Conservation (phyloP, 1,140 invertebrate species). For the Drosophila albomicans region DNA sequence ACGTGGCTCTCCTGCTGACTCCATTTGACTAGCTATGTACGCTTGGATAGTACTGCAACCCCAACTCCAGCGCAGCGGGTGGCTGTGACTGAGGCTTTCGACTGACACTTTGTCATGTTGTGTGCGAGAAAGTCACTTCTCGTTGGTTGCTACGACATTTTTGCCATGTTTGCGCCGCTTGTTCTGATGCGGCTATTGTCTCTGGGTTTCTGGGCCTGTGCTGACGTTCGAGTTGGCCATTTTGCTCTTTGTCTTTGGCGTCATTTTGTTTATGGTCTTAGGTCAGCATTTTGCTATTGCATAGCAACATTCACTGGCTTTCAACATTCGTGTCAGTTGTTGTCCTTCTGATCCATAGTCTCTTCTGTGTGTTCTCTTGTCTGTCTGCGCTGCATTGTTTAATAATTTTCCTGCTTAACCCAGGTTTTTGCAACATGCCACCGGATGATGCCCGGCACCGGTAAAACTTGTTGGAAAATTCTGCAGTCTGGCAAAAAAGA, state of each 20-base stretch:
- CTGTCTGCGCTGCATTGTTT: conserved; percentile 62
- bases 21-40: conserved; percentile 16
- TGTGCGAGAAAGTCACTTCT: conserved; percentile 4
- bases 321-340: conserved; percentile 47
- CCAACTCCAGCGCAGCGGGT: background rate
- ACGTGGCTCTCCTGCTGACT: conserved; percentile 54
- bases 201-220: background rate
- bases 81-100: conserved; percentile 1
- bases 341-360: conserved; percentile 7
- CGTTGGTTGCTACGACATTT: conserved; percentile 35
- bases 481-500: conserved; percentile 10
- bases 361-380: conserved; percentile 5
- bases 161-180: conserved; percentile 31
- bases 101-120: conserved; percentile 33
- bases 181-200: conserved; percentile 32
- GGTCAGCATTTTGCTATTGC: conserved; percentile 69
- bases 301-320: conserved; percentile 63
- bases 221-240: conserved; percentile 17
- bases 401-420: conserved; percentile 70
- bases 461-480: conserved; percentile 37
- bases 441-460: conserved; percentile 31
- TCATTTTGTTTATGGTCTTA: conserved; percentile 63
- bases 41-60: conserved; percentile 1
- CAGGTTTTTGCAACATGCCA: conserved; percentile 24
- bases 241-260: conserved; percentile 28